Base-by-base conservation (phyloP, 2,888 invertebrate species). In the Gisinianus flammeolus region DNA sequence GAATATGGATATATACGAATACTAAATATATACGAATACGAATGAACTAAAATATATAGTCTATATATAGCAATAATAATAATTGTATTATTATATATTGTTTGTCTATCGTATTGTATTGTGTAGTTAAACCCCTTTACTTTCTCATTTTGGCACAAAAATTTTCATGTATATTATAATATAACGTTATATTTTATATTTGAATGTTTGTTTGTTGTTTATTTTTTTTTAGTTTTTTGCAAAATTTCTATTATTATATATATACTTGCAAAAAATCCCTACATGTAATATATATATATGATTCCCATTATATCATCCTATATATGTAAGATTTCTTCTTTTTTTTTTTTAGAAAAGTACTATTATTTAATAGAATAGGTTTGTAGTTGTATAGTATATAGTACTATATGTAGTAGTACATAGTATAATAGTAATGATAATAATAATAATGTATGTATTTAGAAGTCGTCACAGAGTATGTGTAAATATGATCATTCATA, bases 121-220 rank as follows among this genome's bases (percentile, higher is more conserved):
- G 24, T 66, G n/a, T 66, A 68, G 68, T 28, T 71, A 30, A 73
- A 62, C 74, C 74, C 74, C 66, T 66, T 74, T 74, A 64, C 74
- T 64, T 74, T 67, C 74, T 74, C 67, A 74, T 74, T 74, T 74
- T 74, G 74, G 74, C 74, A 74, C 74, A 74, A 67, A n/a, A 62
- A 26, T 67, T 66, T 44, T 71, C 24, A 71, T 54, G 56, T 44
- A 56, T 52, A 66, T 66, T n/a, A 22, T 22, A 58, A 56, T 56
- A 56, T n/a, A 56, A 58, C 22, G n/a, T 22, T 1, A 58, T n/a
- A n/a, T 8, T 22, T 19, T 22, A 58, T n/a, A n/a, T n/a, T n/a
- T 58, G 24, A 58, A 24, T n/a, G 24, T 30, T 71, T 44, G 44
- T 28, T 71, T 54, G 22, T n/a, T 58, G 8, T 58, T 71, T 54